Evolutionary conservation across 2,113 vertebrate genomes (phyloP), one percentile per base, ranked within the genome.

Genomic region (Rhinichthys klamathensis): DNA sequence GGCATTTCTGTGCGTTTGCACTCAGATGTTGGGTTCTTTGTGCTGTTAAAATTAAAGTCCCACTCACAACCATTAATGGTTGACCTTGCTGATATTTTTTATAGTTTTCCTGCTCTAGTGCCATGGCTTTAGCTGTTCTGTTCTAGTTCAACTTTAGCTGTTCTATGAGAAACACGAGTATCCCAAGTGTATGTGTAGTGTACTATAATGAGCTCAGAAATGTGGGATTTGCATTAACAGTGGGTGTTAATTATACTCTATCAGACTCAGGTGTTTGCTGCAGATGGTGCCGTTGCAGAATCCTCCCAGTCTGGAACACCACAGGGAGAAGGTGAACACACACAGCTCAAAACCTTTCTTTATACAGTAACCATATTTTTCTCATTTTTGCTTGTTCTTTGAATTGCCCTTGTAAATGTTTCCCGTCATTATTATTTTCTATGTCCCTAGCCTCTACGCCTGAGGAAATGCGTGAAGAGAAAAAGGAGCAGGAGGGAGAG

Each of bases 401-500:
- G 38, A 12, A 3, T 15, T 21, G 11, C 27, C 21, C 49, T 44
- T 69, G 49, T 63, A 21, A n/a, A 30, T 44, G 21, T 12, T 4
- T 5, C 11, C 38, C 25, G 1, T 46, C 13, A 6, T 67, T 44
- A 44, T 12, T 69, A 16, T 9, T 15, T 41, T 3, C 60, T 21
- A 23, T 58, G 2, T 73, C 18, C 13, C 30, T 84, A 96, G 96
- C 94, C 46, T 96, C 96, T 80, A 97, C 96, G 46, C 96, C 97
- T 4, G 97, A 97, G 89, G 97, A 97, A 82, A 94, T 95, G 90
- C 94, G 96, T 3, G 97, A 97, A 89, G 96, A 96, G 82, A 95
- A 95, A 84, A 97, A 97, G 87, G 97, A 97, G 82, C 96, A 96
- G 91, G 96, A 97, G 87, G 96, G 96, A 15, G 97, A 97, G 83